Evolutionary conservation across 2,888 invertebrate species (phyloP), one percentile per base, ranked within the genome.

Genomic region (Stenolophus ochropezus): DNA sequence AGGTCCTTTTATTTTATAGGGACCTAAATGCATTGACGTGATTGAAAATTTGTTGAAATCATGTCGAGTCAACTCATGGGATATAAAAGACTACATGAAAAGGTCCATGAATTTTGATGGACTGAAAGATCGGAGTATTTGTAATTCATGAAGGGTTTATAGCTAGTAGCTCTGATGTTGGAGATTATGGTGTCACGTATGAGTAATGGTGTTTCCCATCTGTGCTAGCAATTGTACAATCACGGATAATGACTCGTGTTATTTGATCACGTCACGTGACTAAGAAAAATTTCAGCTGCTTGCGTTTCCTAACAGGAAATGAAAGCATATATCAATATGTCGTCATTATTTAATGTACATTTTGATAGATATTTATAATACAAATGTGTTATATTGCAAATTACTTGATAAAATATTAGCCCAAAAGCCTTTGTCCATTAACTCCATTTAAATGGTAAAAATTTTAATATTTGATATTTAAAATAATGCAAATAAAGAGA

Each of bases 61-160:
- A 56, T 56, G 56, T 56, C 18, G 18, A 53, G 53, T 20, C 56
- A 56, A 56, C 11, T 56, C 56, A 20, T 20, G 21, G 56, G 56
- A 56, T 21, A 56, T 56, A 56, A 56, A 56, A 56, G 56, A 56
- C 56, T 56, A 8, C 56, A 56, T 49, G 56, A 21, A 56, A 56
- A 56, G 21, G 56, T 21, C 21, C 56, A 56, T 56, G 56, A 56
- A 56, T 56, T 20, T 56, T 56, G 18, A 56, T 56, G 56, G 56
- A 56, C 56, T 56, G 20, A 56, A 56, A 56, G 56, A 56, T 56
- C 56, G 56, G 56, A 56, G 20, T 21, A 56, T 56, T 21, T 56
- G 56, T 56, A 56, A 56, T 56, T 56, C 56, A 56, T 56, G 56
- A 56, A 56, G 56, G 56, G 56, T 56, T 56, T 56, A 21, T 56